These are phyloP conservation scores for Clupea harengus DNA, from an alignment of 2,113 vertebrate species.

Conservation along the genomic window DNA sequence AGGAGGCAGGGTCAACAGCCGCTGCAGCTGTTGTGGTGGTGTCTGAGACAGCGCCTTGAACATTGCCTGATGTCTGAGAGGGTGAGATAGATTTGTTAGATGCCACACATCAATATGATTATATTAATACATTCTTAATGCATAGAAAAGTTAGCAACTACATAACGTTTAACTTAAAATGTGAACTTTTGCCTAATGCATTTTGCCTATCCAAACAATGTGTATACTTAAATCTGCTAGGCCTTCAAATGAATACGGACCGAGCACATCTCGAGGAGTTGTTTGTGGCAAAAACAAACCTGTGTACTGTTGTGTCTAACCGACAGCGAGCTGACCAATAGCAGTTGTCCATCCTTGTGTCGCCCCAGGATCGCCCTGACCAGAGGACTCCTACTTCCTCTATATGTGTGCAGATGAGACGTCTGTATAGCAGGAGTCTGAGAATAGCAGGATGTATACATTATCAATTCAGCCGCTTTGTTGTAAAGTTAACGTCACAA, in stretches of 20 bases:
- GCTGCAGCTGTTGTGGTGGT: slow-evolving; percentile 23
- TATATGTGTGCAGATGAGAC: slow-evolving; percentile 60
- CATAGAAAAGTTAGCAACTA: too few species aligned
- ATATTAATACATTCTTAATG: too few species aligned
- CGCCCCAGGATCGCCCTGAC: slow-evolving; percentile 50
- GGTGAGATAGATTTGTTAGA: neutral
- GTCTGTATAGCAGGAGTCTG: slow-evolving; percentile 46
- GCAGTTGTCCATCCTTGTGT: slow-evolving; percentile 52
- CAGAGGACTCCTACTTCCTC: slow-evolving; percentile 41
- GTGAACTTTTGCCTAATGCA: too few species aligned
- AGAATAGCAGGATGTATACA: neutral
- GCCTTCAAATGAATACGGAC: too few species aligned
- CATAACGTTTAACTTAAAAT: too few species aligned
- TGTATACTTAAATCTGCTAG: too few species aligned
- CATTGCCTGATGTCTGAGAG: neutral
- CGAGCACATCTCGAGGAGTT: too few species aligned
- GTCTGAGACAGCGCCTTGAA: slow-evolving; percentile 30
- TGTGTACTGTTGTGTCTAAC: slow-evolving; percentile 70
- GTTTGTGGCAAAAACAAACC: slow-evolving; percentile 52
- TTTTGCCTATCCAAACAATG: too few species aligned
- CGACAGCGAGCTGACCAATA: slow-evolving; percentile 59
- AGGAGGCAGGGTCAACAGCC: slow-evolving; percentile 44
- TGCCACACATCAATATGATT: too few species aligned
- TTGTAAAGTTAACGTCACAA: too few species aligned
- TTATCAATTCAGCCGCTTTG: neutral